Base-by-base conservation (phyloP, 2,888 invertebrate species). In the Platynereis dumerilii region DNA sequence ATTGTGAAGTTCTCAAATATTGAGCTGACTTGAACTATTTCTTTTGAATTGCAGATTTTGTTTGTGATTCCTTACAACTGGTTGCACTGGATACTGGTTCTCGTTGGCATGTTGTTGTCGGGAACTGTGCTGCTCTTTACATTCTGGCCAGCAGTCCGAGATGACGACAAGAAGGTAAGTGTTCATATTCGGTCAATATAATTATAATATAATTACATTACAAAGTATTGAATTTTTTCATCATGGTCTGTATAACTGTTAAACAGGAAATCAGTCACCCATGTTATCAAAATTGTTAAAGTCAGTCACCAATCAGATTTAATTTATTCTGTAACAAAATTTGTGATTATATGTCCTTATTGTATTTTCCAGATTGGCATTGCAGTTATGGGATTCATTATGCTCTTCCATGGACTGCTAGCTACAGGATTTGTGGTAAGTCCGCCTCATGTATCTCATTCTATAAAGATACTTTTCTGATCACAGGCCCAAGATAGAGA, bases 81-180 rank as follows among this genome's bases (percentile, higher is more conserved):
- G 88, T 86, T 97, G 34, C 95, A 95, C 78, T 97, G 96, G 96
- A 79, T 90, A 5, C 87, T 97, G 57, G 92, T 94, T 0, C 85
- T 92, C 44, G 86, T 91, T 73, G 94, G 93, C 0, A 91, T 94
- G 0, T 85, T 90, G 39, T 85, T 96, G 29, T 96, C 96, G 0
- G 95, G 95, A 7, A 89, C 89, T 24, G 95, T 96, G 1, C 87
- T 98, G 17, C 87, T 95, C 26, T 88, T 91, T 67, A 91, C 94
- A 67, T 87, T 97, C 12, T 87, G 92, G 80, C 93, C 95, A 0
- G 90, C 93, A 0, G 86, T 90, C 64, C 79, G 82, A 71, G 86
- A 87, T 76, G 87, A 86, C 67, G 76, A 81, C 66, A 82, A 83
- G 72, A 77, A 83, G 77, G 84, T 84, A 61, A 56, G 59, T 2